These are phyloP conservation scores for Umimayanthus kanabou DNA, from an alignment of 92 coral and sea anemone species.

Conservation along the genomic window DNA sequence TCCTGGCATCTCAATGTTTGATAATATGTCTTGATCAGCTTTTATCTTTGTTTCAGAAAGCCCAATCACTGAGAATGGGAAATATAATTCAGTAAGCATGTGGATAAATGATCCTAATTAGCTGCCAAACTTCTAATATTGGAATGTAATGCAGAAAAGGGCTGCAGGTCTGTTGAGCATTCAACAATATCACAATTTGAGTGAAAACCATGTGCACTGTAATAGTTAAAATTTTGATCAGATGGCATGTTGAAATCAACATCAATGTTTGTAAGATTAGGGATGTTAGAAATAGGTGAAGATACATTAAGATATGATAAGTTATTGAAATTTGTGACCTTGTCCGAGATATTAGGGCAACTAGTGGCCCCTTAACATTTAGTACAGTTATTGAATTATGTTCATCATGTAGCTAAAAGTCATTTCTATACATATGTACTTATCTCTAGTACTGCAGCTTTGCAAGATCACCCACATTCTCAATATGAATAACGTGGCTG, in stretches of 20 bases:
- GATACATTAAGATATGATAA: conserved; percentile 28
- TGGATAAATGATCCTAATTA: too few species aligned
- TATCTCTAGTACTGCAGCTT: neutral
- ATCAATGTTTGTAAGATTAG: too few species aligned
- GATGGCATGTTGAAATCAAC: conserved; percentile 1
- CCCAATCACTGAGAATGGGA: conserved; percentile 36
- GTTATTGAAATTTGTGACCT: neutral
- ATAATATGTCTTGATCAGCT: neutral
- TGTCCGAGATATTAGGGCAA: neutral
- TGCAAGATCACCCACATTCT: neutral
- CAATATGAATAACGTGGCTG: neutral
- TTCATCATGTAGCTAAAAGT: too few species aligned
- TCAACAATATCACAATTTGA: conserved; percentile 32
- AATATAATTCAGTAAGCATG: conserved; percentile 26
- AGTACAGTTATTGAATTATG: too few species aligned
- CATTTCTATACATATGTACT: too few species aligned
- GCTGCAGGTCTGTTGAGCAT: neutral
- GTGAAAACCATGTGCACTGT: conserved; percentile 32
- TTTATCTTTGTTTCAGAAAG: conserved; percentile 30
- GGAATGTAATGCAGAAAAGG: conserved; percentile 45
- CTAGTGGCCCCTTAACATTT: too few species aligned
- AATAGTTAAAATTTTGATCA: conserved; percentile 24
- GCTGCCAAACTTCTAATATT: too few species aligned
- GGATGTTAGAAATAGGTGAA: too few species aligned
- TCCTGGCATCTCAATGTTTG: too few species aligned